Percentiles rank a stretch among this genome's conserved stretches.
These are phyloP conservation scores for Enteromius trimaculatus DNA, from an alignment of 2,797 vertebrate genomes.

Conservation along the genomic window DNA sequence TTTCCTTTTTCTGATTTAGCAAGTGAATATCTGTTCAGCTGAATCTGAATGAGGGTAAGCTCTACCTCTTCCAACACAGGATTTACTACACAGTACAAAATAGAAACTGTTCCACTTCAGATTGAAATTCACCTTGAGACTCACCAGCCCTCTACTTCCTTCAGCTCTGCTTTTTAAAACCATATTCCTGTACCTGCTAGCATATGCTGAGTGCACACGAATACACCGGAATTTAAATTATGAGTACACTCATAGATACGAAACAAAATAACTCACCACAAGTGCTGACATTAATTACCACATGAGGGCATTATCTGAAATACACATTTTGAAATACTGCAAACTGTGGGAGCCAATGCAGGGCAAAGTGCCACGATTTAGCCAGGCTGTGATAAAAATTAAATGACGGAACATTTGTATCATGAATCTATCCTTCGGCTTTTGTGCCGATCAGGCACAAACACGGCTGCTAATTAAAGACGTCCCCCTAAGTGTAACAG, in stretches of 20 bases:
- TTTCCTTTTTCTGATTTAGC: not conserved
- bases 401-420: conserved; percentile 14
- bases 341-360: conserved; percentile 16
- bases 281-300: conserved; percentile 39
- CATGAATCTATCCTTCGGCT: not conserved
- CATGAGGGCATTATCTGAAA: conserved; percentile 31
- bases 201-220: conserved; percentile 25
- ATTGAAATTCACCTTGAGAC: conserved; percentile 43
- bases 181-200: conserved; percentile 17
- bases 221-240: conserved; percentile 29
- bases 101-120: conserved; percentile 14
- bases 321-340: conserved; percentile 29
- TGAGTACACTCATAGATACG: conserved; percentile 6
- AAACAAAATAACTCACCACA: conserved; percentile 37
- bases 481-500: conserved; percentile 30
- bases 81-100: conserved; percentile 17
- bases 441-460: conserved; percentile 28
- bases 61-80: conserved; percentile 9
- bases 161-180: conserved; percentile 21
- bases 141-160: not conserved
- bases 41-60: not conserved
- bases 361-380: conserved; percentile 28
- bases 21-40: not conserved
- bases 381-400: conserved; percentile 17
- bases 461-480: conserved; percentile 46